Conservation (phyloP, 2,888 invertebrate species). For the Pristionchus entomophagus region DNA sequence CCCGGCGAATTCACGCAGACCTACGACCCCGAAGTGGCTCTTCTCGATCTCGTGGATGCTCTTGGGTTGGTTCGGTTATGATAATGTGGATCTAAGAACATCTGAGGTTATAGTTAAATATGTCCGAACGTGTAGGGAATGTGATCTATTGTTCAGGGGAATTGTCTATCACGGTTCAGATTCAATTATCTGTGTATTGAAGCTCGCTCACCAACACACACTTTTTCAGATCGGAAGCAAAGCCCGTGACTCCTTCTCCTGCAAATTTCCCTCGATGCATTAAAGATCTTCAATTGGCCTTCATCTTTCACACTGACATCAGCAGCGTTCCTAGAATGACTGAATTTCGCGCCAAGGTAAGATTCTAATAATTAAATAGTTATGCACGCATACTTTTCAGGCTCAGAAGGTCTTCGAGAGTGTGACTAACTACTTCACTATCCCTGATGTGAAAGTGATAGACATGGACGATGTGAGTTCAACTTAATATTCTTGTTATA, state of each 20-base stretch:
- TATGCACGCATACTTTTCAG: background rate
- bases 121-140: too few relatives aligned
- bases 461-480: background rate
- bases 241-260: background rate
- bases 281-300: background rate
- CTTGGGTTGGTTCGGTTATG: background rate
- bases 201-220: too few relatives aligned
- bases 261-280: background rate
- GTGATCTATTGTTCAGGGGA: too few relatives aligned
- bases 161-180: too few relatives aligned
- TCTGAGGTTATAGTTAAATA: too few relatives aligned
- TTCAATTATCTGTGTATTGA: too few relatives aligned
- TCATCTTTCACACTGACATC: slow-evolving; percentile 13
- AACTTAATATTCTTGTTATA: background rate
- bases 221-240: background rate
- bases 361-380: background rate
- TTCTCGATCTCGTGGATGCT: background rate
- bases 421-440: background rate
- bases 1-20: background rate
- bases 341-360: background rate
- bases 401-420: background rate
- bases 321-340: background rate
- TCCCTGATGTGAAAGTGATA: background rate
- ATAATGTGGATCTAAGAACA: background rate
- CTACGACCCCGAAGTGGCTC: slow-evolving; percentile 7